A percentile compares a stretch with the other conserved stretches of the same genome.
phyloP scores from a whole-genome alignment of 2,113 vertebrate genomes.

The Lutjanus erythropterus region DNA sequence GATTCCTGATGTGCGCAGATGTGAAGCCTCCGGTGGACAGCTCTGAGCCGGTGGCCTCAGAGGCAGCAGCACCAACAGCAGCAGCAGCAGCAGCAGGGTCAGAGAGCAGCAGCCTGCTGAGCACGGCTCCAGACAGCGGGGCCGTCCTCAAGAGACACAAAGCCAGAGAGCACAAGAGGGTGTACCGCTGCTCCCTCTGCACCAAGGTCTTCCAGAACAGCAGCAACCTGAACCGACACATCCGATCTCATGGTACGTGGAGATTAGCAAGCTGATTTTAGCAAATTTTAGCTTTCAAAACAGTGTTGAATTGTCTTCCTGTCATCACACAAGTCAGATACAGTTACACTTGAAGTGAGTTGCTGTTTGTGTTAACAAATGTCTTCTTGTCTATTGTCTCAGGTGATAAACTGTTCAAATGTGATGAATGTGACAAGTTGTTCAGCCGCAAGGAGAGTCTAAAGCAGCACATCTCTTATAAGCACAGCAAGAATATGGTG shows the following conservation, averaged over 20 bases:
- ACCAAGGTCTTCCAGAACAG: constrained; percentile 98
- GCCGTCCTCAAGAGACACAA: constrained; percentile 70
- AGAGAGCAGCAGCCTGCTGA: constrained; percentile 52
- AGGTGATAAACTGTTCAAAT: constrained; percentile 99
- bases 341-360: neutral
- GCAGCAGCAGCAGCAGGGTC: constrained; percentile 15
- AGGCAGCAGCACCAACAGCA: neutral
- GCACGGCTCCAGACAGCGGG: constrained; percentile 41
- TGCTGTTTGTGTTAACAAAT: neutral
- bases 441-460: constrained; percentile 99
- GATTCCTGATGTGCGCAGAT: constrained; percentile 62
- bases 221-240: constrained; percentile 98
- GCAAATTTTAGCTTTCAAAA: neutral
- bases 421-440: constrained; percentile 97
- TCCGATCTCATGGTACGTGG: constrained; percentile 93
- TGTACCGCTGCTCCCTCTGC: constrained; percentile 95
- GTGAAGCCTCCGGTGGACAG: constrained; percentile 43
- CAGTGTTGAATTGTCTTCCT: neutral
- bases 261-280: neutral
- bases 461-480: constrained; percentile 99
- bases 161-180: constrained; percentile 91
- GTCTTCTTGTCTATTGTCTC: neutral
- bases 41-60: constrained; percentile 74
- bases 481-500: constrained; percentile 97
- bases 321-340: neutral